phyloP scores from a whole-genome alignment of 1,140 invertebrate genomes.

The Cydia amplana region DNA sequence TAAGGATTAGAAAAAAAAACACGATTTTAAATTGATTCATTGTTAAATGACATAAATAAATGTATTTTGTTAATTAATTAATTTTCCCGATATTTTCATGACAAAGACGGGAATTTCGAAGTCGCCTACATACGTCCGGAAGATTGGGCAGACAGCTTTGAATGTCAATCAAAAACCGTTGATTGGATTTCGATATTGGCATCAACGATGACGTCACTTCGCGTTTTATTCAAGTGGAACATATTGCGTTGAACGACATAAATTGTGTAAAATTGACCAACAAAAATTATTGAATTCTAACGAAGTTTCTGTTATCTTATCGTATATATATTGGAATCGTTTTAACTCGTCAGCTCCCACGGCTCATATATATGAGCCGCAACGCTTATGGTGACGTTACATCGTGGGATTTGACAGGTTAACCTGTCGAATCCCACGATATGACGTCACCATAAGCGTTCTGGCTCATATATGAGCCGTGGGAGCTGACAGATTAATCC shows the following conservation, averaged over 20 bases:
- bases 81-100: not conserved
- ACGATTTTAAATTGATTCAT: no score
- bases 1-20: no score
- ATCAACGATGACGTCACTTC: slow-evolving; percentile 57
- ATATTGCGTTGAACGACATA: slow-evolving; percentile 24
- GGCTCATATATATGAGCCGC: no score
- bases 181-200: slow-evolving; percentile 75
- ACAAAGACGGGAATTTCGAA: not conserved
- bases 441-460: no score
- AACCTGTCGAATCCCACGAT: no score
- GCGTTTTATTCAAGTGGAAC: slow-evolving; percentile 36
- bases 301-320: no score
- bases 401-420: no score
- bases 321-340: no score
- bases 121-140: slow-evolving; percentile 6
- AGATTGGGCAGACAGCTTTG: slow-evolving; percentile 39
- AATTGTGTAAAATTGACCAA: slow-evolving; percentile 12
- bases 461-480: no score
- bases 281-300: slow-evolving; percentile 14
- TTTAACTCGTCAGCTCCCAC: no score
- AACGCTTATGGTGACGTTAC: no score
- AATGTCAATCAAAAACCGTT: slow-evolving; percentile 70
- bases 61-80: not conserved
- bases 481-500: no score
- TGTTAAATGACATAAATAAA: not conserved